Evolutionary conservation across 2,113 vertebrate genomes (phyloP).

Genomic region (Onychostoma macrolepis): DNA sequence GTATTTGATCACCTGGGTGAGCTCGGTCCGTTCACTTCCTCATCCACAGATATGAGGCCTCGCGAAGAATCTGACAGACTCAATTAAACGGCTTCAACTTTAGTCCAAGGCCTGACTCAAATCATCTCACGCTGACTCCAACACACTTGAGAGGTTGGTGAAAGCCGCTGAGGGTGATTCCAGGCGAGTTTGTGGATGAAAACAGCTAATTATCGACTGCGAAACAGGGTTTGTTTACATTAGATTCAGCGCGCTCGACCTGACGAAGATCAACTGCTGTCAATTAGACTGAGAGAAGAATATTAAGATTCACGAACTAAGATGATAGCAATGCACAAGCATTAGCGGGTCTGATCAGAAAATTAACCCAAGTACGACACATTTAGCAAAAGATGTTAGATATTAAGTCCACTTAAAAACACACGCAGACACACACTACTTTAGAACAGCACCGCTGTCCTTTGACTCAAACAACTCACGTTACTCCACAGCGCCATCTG

Average conservation of each 20-base stretch:
- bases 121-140: conserved; percentile 12
- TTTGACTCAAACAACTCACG: conserved; percentile 10
- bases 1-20: conserved; percentile 65
- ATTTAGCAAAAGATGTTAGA: not conserved
- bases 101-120: conserved; percentile 70
- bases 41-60: conserved; percentile 73
- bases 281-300: conserved; percentile 4
- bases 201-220: not conserved
- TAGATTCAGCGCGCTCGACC: not conserved
- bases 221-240: conserved; percentile 31
- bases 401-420: conserved; percentile 32
- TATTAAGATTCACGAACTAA: not conserved
- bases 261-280: conserved; percentile 16
- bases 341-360: not conserved
- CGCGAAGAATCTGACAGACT: conserved; percentile 65
- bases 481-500: conserved; percentile 31
- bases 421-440: conserved; percentile 26
- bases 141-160: not conserved
- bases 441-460: not conserved
- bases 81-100: conserved; percentile 71
- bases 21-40: conserved; percentile 61
- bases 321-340: not conserved
- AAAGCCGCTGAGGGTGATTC: not conserved
- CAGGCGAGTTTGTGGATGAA: not conserved
- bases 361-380: not conserved